Base-by-base conservation (phyloP, 2,888 invertebrate genomes). In the Watsonalla binaria region DNA sequence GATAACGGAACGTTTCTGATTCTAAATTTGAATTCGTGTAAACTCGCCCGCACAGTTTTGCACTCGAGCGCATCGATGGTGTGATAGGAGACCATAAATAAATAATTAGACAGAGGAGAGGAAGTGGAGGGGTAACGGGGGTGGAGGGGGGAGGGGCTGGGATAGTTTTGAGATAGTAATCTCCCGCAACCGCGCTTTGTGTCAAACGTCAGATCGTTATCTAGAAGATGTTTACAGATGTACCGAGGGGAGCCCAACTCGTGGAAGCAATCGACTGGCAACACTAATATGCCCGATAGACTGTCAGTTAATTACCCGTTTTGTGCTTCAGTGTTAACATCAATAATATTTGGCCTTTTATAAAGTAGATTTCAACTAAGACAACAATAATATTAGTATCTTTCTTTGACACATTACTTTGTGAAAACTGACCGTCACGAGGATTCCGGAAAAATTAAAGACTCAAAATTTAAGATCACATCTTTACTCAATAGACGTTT, bases 181-280 rank as follows among this genome's bases (percentile, higher is more conserved):
- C 89, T 78, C 74, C 70, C 74, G 84, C 84, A 85, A 85, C 86
- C 88, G 86, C 86, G 89, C 88, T 90, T 90, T 90, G 90, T 90
- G 90, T 89, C 90, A 90, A 89, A 87, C 89, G 90, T 89, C 90
- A 88, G 90, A 90, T 90, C 72, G 55, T 83, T 86, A 90, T 90
- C 90, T 78, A 59, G 72, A 73, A 87, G 87, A 90, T 89, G 89
- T 90, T 90, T 90, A 89, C 90, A 90, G 90, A 90, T 90, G 90
- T 88, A 84, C 80, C 75, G 80, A 82, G 86, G 86, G 86, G 86
- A 84, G 83, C 80, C 82, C 79, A 74, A 78, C 77, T 74, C 72
- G 74, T 68, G 79, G 70, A 73, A 76, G 82, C 87, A 87, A 85
- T 87, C 84, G 82, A 79, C 76, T 85, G 82, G 58, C 72, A 71